Conservation (phyloP, 2,888 invertebrate species). For the Galerucella calmariensis region DNA sequence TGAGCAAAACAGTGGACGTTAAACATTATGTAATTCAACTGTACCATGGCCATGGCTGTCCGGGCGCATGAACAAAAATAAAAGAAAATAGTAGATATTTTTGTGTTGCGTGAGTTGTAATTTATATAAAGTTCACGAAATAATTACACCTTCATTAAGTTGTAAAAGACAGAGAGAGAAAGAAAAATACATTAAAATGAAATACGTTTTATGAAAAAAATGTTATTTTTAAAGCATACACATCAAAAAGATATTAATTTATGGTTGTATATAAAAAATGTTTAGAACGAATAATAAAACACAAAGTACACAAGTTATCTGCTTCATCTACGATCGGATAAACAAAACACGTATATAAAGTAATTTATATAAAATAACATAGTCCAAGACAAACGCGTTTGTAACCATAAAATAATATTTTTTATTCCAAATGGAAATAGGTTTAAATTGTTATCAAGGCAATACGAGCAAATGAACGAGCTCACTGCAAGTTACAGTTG, state of each 20-base stretch:
- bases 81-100: not conserved
- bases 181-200: constrained; percentile 20
- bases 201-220: constrained; percentile 9
- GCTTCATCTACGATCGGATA: constrained; percentile 16
- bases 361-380: not conserved
- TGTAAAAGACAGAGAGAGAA: constrained; percentile 2
- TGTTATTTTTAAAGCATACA: constrained; percentile 11
- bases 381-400: not conserved
- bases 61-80: not conserved
- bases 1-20: no score
- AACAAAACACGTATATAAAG: constrained; percentile 2
- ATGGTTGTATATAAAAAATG: constrained; percentile 21
- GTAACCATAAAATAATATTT: not conserved
- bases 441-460: no score
- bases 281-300: constrained; percentile 19
- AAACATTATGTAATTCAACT: no score
- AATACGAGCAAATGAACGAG: no score
- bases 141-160: constrained; percentile 21
- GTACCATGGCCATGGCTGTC: not conserved
- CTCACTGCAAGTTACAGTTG: no score
- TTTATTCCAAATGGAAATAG: no score
- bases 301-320: constrained; percentile 13
- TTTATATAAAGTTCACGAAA: constrained; percentile 16
- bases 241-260: constrained; percentile 21
- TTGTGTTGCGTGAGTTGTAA: constrained; percentile 8